Percentiles rank a stretch among this genome's conserved stretches.
These are phyloP conservation scores for Tamias sibiricus DNA, from an alignment of 2,113 vertebrate genomes.

Conservation along the genomic window DNA sequence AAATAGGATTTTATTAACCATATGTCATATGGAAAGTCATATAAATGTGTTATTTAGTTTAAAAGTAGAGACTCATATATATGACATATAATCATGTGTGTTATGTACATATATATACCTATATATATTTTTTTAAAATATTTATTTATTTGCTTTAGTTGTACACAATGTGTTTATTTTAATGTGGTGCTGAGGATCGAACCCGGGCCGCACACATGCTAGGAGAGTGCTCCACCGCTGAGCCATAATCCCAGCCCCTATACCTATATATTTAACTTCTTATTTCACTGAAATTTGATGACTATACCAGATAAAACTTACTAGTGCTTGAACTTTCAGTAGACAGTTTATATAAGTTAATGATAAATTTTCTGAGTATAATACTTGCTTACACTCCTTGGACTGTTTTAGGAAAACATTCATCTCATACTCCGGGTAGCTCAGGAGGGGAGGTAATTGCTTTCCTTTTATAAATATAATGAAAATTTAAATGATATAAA, in stretches of 20 bases:
- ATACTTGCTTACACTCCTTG: slow-evolving; percentile 15
- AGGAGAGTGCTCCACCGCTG: no score
- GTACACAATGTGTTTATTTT: no score
- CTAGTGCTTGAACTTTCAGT: not conserved
- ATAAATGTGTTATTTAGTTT: slow-evolving; percentile 21
- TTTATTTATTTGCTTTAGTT: no score
- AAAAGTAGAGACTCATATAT: not conserved
- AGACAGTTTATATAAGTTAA: not conserved
- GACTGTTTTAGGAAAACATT: slow-evolving; percentile 1
- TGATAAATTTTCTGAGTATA: slow-evolving; percentile 49
- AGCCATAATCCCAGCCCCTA: no score
- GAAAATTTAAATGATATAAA: not conserved
- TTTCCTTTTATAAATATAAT: slow-evolving; percentile 17
- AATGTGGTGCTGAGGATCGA: no score
- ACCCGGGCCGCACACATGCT: no score
- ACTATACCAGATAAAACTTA: not conserved
- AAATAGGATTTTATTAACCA: not conserved
- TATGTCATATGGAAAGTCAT: not conserved
- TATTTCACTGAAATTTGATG: not conserved
- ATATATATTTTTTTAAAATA: no score
- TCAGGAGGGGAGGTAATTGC: not conserved
- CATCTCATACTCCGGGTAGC: slow-evolving; percentile 3
- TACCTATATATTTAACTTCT: not conserved
- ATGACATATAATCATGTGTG: not conserved
- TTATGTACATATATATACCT: no score